Conservation (phyloP, 1,140 invertebrate species). For the Pogonomyrmex californicus region DNA sequence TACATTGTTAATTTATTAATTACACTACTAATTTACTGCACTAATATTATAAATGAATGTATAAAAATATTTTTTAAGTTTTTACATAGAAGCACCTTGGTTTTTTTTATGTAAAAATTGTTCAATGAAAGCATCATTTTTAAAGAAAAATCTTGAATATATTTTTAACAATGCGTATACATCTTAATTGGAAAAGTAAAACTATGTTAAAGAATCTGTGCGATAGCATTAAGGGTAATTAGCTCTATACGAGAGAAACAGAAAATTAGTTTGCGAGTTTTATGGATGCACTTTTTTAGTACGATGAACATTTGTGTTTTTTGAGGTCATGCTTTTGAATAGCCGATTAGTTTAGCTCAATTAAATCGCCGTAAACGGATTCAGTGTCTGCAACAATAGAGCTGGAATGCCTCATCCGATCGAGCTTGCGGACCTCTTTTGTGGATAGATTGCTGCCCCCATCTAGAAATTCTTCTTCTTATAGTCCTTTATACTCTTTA, state of each 20-base stretch:
- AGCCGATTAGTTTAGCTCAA: slow-evolving; percentile 78
- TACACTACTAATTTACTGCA: background rate
- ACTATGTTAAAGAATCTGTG: background rate
- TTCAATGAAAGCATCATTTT: background rate
- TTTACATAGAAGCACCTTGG: background rate
- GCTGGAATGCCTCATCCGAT: slow-evolving; percentile 68
- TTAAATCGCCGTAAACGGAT: slow-evolving; percentile 72
- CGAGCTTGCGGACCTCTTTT: slow-evolving; percentile 67
- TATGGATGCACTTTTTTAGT: background rate
- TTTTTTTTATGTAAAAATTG: background rate
- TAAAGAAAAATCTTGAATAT: background rate
- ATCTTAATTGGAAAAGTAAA: background rate
- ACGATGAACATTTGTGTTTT: background rate
- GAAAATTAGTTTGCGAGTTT: slow-evolving; percentile 15
- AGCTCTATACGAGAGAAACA: background rate
- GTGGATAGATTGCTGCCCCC: slow-evolving; percentile 48
- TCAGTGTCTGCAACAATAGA: slow-evolving; percentile 65
- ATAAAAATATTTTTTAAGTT: background rate
- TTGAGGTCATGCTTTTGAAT: slow-evolving; percentile 61
- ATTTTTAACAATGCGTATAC: background rate
- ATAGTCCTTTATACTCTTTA: slow-evolving; percentile 72
- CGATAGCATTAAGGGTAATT: slow-evolving; percentile 11
- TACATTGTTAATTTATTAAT: background rate
- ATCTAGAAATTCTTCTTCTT: slow-evolving; percentile 66
- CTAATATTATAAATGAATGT: background rate